phyloP scores from a whole-genome alignment of 2,888 invertebrate genomes.

The Iselma pallidipennis region DNA sequence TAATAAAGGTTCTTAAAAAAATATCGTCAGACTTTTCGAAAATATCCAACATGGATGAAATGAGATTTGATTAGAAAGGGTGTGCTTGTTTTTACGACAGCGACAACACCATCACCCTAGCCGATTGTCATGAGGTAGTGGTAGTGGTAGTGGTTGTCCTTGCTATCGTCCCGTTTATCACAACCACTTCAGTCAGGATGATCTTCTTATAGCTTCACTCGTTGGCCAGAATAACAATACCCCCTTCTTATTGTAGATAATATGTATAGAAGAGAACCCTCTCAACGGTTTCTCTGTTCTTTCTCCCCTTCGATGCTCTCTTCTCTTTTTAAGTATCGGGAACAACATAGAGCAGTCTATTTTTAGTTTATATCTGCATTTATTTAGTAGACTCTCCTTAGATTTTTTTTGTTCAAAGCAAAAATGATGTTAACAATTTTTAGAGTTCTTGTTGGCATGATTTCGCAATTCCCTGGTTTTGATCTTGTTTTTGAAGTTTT shows the following conservation, averaged over 20 bases:
- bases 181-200: conserved; percentile 45
- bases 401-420: too few species aligned
- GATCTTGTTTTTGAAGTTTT: background rate
- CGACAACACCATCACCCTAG: background rate
- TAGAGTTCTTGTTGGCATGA: too few species aligned
- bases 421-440: too few species aligned
- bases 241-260: background rate
- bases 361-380: too few species aligned
- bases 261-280: background rate
- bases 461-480: background rate
- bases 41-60: conserved; percentile 2
- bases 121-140: conserved; percentile 3
- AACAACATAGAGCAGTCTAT: too few species aligned
- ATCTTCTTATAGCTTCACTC: conserved; percentile 40
- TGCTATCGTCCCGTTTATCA: conserved; percentile 46
- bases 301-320: background rate
- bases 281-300: background rate
- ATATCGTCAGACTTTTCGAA: conserved; percentile 1
- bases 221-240: conserved; percentile 46
- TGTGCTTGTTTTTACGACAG: background rate
- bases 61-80: conserved; percentile 19
- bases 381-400: too few species aligned
- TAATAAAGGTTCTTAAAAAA: background rate
- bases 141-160: conserved; percentile 19
- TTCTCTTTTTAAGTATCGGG: background rate